Percentiles rank a stretch among this genome's conserved stretches.
Conservation (phyloP, 2,888 invertebrate species). For the Diaperis boleti region DNA sequence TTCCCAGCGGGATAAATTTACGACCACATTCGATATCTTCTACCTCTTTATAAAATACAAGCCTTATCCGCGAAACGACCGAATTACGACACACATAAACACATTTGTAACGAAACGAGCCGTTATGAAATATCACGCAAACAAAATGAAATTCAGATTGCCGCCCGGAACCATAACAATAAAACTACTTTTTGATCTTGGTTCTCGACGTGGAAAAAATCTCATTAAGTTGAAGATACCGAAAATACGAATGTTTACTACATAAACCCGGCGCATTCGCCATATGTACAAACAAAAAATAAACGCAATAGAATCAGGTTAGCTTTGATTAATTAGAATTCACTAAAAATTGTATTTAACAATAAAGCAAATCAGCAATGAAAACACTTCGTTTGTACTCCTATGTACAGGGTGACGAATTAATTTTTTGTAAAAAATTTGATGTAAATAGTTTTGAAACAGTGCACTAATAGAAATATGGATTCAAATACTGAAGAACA, state of each 20-base stretch:
- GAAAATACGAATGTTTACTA: constrained; percentile 4
- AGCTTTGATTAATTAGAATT: too few relatives aligned
- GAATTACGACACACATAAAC: constrained; percentile 22
- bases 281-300: neutral
- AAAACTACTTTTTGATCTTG: constrained; percentile 11
- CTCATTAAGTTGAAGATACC: constrained; percentile 23
- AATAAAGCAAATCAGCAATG: too few relatives aligned
- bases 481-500: too few relatives aligned
- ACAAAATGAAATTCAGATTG: constrained; percentile 27
- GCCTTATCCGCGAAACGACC: constrained; percentile 24
- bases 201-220: constrained; percentile 4
- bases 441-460: too few relatives aligned
- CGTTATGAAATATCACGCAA: constrained; percentile 10
- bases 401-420: too few relatives aligned
- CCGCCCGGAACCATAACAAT: neutral
- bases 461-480: too few relatives aligned
- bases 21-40: constrained; percentile 15
- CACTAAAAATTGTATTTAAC: too few relatives aligned
- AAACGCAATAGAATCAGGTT: too few relatives aligned
- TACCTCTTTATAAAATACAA: constrained; percentile 25
- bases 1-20: constrained; percentile 24
- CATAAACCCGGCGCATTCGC: constrained; percentile 7
- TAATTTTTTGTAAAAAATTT: too few relatives aligned
- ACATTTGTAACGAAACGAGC: constrained; percentile 22
- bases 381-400: too few relatives aligned